Base-by-base conservation (phyloP, 2,888 invertebrate genomes). In the Erannis defoliaria region DNA sequence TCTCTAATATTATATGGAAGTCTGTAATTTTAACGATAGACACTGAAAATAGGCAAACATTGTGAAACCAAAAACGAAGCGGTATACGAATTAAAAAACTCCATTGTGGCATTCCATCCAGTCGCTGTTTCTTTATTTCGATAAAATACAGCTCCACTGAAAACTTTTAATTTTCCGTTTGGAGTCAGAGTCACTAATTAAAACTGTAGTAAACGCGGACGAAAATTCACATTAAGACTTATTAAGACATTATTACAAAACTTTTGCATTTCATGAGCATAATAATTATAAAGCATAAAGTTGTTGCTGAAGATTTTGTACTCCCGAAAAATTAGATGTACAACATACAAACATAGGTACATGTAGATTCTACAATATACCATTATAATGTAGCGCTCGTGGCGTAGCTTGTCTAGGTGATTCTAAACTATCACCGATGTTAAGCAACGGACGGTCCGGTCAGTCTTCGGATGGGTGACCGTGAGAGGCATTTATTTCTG, bases 141-240 rank as follows among this genome's bases (percentile, higher is more conserved):
- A 67, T 56, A 60, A 63, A 67, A 66, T 58, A 67, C 51, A 26
- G 55, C 51, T 54, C 61, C 49, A 56, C 21, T 42, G 48, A 67
- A 64, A 73, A 71, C 64, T 72, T 73, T 73, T 73, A 73, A 72
- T 72, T 73, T 71, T 73, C 72, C 72, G 73, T 71, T 73, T 67
- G 54, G 62, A 68, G 69, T 72, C 67, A 62, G 54, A 45, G 62
- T 57, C 71, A 71, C 71, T 73, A 73, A 73, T 73, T 73, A 71
- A 72, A 63, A 64, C 53, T 59, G 64, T 38, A 43, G 55, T 64
- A 46, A 45, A 60, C 37, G 62, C 55, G 56, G 59, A 63, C 55
- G 48, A 67, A 61, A 63, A 59, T 67, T 62, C 50, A 31, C 46
- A 53, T 57, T 61, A 56, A 48, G 40, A 56, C 40, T 46, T 55